These are phyloP conservation scores for Danio albolineatus DNA, from an alignment of 2,797 vertebrate genomes.

Conservation along the genomic window DNA sequence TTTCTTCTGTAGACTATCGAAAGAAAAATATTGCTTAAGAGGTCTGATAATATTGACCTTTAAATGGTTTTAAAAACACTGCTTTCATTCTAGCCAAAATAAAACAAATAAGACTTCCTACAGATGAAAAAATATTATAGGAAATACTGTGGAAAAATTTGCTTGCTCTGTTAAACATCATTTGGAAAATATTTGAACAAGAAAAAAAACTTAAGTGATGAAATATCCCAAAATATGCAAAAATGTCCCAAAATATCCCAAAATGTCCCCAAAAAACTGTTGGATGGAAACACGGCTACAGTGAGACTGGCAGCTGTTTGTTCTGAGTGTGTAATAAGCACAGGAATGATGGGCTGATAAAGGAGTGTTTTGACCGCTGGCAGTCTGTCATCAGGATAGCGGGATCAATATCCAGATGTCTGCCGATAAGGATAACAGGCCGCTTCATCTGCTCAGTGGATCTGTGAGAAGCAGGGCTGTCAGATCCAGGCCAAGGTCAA, in stretches of 20 bases:
- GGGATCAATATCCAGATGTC: slow-evolving; percentile 67
- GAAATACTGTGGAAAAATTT: too few relatives aligned
- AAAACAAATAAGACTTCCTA: too few relatives aligned
- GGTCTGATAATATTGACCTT: too few relatives aligned
- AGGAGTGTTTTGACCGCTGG: slow-evolving; percentile 33
- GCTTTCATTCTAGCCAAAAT: too few relatives aligned
- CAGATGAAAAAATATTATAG: too few relatives aligned
- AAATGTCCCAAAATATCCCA: too few relatives aligned
- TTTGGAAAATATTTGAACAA: too few relatives aligned
- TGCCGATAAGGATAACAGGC: slow-evolving; percentile 68
- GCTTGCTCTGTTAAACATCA: too few relatives aligned
- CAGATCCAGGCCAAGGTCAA: slow-evolving; percentile 52
- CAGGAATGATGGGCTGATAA: slow-evolving; percentile 33
- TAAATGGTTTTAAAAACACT: too few relatives aligned
- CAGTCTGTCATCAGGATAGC: slow-evolving; percentile 65
- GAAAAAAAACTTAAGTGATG: too few relatives aligned
- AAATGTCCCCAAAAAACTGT: neutral
- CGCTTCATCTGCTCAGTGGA: slow-evolving; percentile 55
- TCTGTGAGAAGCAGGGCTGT: slow-evolving; percentile 39
- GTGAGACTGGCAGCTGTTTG: neutral
- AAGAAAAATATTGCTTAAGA: too few relatives aligned
- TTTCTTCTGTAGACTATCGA: too few relatives aligned
- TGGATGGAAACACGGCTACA: neutral
- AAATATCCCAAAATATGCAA: neutral
- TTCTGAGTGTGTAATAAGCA: slow-evolving; percentile 18